Evolutionary conservation across 2,888 invertebrate genomes (phyloP).

Genomic region (Halocaridina rubra): DNA sequence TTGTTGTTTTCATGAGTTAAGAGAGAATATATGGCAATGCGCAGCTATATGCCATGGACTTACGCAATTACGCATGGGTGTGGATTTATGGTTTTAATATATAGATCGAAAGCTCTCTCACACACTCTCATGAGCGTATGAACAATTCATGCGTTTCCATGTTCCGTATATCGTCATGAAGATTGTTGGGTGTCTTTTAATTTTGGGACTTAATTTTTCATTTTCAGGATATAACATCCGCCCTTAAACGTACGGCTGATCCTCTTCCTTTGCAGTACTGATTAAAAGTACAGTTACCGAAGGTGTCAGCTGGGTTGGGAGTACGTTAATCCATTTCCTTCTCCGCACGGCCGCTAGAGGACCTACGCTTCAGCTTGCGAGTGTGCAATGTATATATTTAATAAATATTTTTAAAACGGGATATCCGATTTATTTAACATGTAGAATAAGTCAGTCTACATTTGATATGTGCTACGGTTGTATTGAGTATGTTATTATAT

Average conservation of each 20-base stretch:
- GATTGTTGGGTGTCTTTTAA: background rate
- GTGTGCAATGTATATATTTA: slow-evolving; percentile 31
- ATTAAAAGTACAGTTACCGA: slow-evolving; percentile 36
- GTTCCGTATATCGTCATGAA: background rate
- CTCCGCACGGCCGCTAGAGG: slow-evolving; percentile 36
- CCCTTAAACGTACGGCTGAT: background rate
- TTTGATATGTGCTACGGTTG: background rate
- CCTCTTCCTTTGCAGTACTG: background rate
- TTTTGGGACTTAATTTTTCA: background rate
- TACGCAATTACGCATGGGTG: background rate
- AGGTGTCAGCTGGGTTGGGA: slow-evolving; percentile 50
- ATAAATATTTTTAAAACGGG: slow-evolving; percentile 14
- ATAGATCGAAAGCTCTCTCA: background rate
- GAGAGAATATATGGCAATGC: too few relatives aligned
- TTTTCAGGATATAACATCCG: background rate
- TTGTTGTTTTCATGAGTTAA: background rate
- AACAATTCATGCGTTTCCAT: background rate
- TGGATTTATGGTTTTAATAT: background rate
- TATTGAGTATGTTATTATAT: background rate
- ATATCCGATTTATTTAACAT: background rate
- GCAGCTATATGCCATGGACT: background rate
- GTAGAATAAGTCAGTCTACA: background rate
- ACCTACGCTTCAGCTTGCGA: slow-evolving; percentile 7
- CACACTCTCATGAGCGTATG: background rate
- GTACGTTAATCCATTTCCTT: slow-evolving; percentile 1